Conservation (phyloP, 2,797 vertebrate species). For the Sarcophilus harrisii region DNA sequence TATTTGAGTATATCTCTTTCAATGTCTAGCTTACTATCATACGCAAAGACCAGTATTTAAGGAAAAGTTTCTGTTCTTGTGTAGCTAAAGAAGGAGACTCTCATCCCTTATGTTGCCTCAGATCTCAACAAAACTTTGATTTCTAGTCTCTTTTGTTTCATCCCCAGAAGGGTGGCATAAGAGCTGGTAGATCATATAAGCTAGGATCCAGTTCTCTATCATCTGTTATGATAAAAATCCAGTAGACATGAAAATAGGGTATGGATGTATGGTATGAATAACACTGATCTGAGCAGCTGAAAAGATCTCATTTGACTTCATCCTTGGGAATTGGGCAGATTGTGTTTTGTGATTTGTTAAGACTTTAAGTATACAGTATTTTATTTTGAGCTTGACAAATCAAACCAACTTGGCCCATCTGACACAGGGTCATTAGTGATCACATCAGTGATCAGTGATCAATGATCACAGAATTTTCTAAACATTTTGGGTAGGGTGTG, state of each 20-base stretch:
- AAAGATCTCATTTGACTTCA: conserved; percentile 5
- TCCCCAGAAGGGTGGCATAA: neutral
- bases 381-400: conserved; percentile 1
- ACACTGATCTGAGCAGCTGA: neutral
- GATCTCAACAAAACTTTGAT: conserved; percentile 38
- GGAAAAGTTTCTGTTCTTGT: conserved; percentile 51
- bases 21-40: conserved; percentile 6
- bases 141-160: conserved; percentile 25
- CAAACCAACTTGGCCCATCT: neutral
- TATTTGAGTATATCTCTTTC: conserved; percentile 21
- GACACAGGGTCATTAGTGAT: neutral
- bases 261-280: conserved; percentile 18
- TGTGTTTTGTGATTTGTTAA: neutral
- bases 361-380: neutral
- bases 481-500: neutral
- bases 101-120: conserved; percentile 21
- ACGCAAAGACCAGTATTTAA: conserved; percentile 23
- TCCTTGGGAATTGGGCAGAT: neutral
- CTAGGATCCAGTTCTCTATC: neutral
- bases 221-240: neutral
- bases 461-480: neutral
- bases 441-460: neutral
- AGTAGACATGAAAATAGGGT: neutral
- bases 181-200: neutral
- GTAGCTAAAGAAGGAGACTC: conserved; percentile 24